phyloP scores from a whole-genome alignment of 1,140 invertebrate species.

The Heliconius melpomene region DNA sequence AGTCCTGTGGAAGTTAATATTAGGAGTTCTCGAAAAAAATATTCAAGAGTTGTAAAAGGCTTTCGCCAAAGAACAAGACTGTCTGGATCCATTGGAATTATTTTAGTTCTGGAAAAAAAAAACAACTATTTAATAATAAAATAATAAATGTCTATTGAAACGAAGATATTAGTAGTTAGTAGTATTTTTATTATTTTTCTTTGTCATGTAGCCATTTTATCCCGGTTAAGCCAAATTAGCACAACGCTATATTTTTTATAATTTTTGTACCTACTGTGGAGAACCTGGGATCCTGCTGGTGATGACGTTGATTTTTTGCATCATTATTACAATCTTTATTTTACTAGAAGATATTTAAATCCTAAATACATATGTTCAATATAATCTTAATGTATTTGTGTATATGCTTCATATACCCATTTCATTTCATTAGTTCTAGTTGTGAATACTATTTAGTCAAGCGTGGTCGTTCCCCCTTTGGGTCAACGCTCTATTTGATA shows the following conservation, averaged over 20 bases:
- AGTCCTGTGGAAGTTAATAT: constrained; percentile 79
- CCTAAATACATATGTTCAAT: not conserved
- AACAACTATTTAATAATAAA: not conserved
- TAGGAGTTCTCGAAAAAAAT: constrained; percentile 89
- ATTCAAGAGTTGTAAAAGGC: constrained; percentile 91
- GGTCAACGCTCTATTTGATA: constrained; percentile 4
- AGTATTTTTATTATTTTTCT: too few relatives aligned
- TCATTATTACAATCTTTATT: too few relatives aligned
- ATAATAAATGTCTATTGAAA: too few relatives aligned
- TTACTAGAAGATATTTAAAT: too few relatives aligned
- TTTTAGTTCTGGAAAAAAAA: constrained; percentile 55
- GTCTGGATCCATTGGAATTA: constrained; percentile 66
- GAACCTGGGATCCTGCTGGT: too few relatives aligned
- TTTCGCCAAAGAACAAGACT: constrained; percentile 93
- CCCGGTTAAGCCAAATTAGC: too few relatives aligned
- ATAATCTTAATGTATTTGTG: not conserved
- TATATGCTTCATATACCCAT: not conserved
- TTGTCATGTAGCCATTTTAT: too few relatives aligned
- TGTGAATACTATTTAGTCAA: not conserved
- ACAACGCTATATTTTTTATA: too few relatives aligned
- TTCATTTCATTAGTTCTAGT: not conserved
- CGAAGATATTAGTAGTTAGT: too few relatives aligned
- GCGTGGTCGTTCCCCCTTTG: not conserved
- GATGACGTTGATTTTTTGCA: too few relatives aligned
- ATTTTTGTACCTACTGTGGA: too few relatives aligned